phyloP scores from a whole-genome alignment of 2,888 invertebrate species.

The Chrysina gloriosa region DNA sequence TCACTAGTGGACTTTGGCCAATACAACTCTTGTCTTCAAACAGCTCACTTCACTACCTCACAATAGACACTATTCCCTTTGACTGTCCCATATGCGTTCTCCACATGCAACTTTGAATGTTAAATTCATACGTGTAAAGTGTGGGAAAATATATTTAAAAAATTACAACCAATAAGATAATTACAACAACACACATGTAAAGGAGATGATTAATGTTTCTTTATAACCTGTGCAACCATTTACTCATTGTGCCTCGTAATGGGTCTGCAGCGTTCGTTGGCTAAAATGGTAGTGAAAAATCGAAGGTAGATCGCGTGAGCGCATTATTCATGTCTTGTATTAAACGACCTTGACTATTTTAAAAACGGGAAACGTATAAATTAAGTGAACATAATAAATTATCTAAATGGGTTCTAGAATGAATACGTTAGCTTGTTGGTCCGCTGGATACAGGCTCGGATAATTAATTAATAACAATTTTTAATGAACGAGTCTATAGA shows the following conservation, averaged over 20 bases:
- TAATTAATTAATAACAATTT: too few relatives aligned
- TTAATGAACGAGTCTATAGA: neutral
- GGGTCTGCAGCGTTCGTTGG: neutral
- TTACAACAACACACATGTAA: too few relatives aligned
- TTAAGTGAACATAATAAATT: conserved; percentile 1
- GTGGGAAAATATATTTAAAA: too few relatives aligned
- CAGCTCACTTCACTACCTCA: too few relatives aligned
- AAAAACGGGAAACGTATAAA: conserved; percentile 11
- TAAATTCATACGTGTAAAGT: neutral
- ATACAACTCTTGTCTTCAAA: too few relatives aligned
- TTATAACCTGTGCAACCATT: neutral
- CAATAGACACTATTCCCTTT: too few relatives aligned
- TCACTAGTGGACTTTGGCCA: too few relatives aligned
- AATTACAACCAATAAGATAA: neutral
- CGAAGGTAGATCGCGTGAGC: conserved; percentile 11
- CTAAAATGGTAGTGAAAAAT: conserved; percentile 16
- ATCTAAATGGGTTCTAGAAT: neutral
- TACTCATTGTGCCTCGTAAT: neutral
- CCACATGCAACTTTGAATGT: too few relatives aligned
- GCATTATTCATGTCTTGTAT: conserved; percentile 5
- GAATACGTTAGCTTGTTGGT: neutral
- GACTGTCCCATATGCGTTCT: too few relatives aligned
- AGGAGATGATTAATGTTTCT: conserved; percentile 10
- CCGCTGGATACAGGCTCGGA: neutral
- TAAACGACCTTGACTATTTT: conserved; percentile 9